phyloP scores from a whole-genome alignment of 2,888 invertebrate genomes.

The Eristalinus sepulchralis region DNA sequence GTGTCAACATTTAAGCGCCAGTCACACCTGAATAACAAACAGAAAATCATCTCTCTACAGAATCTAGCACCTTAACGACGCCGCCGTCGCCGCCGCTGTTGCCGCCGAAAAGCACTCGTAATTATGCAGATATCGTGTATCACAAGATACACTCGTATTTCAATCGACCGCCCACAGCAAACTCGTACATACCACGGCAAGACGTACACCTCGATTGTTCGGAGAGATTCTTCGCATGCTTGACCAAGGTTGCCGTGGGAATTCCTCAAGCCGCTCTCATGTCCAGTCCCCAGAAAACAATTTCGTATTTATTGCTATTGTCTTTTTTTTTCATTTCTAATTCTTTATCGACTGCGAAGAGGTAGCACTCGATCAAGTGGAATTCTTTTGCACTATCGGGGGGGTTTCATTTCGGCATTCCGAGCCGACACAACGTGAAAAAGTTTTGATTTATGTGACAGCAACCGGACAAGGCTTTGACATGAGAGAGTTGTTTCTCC shows the following conservation, averaged over 20 bases:
- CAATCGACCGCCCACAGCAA: not conserved
- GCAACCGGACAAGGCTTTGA: conserved; percentile 1
- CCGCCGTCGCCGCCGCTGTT: too few species aligned
- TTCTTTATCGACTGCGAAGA: not conserved
- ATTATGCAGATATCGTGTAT: conserved; percentile 3
- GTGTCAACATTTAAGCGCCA: conserved; percentile 34
- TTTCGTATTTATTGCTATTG: not conserved
- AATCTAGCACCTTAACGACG: not conserved
- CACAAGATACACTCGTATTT: not conserved
- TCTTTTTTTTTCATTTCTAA: not conserved
- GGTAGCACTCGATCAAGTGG: not conserved
- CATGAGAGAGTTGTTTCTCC: not conserved
- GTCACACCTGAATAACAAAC: conserved; percentile 26
- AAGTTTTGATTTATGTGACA: conserved; percentile 31
- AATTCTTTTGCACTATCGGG: not conserved
- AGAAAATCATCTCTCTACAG: conserved; percentile 3
- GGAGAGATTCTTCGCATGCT: conserved; percentile 13
- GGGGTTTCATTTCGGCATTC: conserved; percentile 8
- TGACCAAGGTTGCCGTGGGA: conserved; percentile 18
- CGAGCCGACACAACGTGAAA: conserved; percentile 13
- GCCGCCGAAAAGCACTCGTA: not conserved
- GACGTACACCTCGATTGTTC: conserved; percentile 5
- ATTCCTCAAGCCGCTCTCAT: conserved; percentile 11
- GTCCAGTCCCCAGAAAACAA: not conserved
- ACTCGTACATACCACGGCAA: not conserved